Base-by-base conservation (phyloP, 1,140 invertebrate species). In the Palaemon carinicauda region DNA sequence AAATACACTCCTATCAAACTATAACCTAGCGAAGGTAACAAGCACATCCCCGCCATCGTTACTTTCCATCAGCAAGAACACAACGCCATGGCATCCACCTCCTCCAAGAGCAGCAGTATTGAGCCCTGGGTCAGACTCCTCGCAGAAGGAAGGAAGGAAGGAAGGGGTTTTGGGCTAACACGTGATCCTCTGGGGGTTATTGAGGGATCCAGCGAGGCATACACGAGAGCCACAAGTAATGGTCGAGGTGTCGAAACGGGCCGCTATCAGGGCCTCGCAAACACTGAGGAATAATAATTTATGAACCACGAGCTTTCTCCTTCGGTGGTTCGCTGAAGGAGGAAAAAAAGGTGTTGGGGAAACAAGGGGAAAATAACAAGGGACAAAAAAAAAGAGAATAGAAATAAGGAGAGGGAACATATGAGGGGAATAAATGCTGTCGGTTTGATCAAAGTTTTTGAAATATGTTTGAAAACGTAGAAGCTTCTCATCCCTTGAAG, bases 201-300 rank as follows among this genome's bases (percentile, higher is more conserved):
- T 85, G 71, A 65, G 54, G 56, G 54, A 73, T 53, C 50, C 82
- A 71, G 54, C 75, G 82, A 79, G 82, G 82, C 82, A 85, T 85
- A 85, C 82, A 51, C 74, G 54, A 50, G 56, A 65, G 82, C 82
- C 75, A 31, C 82, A 79, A 85, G 82, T 85, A 85, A 85, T 85
- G 82, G 82, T 7, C 17, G 56, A 79, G 82, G 82, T 85, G 82
- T 85, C 82, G 82, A 85, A 79, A 79, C 74, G 74, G 54, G 29
- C 53, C 75, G 74, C 60, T 85, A 85, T 85, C 82, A 75, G 60
- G 17, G 82, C 56, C 82, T 51, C 41, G 75, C 82, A 85, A 85
- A 85, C 82, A 85, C 82, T 74, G 17, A 65, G 21, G 82, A 85
- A 85, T 78, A 85, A 85, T 85, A 85, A 85, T 85, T 85, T 85